phyloP scores from a whole-genome alignment of 2,888 invertebrate genomes.

The Cacoxenus indagator region DNA sequence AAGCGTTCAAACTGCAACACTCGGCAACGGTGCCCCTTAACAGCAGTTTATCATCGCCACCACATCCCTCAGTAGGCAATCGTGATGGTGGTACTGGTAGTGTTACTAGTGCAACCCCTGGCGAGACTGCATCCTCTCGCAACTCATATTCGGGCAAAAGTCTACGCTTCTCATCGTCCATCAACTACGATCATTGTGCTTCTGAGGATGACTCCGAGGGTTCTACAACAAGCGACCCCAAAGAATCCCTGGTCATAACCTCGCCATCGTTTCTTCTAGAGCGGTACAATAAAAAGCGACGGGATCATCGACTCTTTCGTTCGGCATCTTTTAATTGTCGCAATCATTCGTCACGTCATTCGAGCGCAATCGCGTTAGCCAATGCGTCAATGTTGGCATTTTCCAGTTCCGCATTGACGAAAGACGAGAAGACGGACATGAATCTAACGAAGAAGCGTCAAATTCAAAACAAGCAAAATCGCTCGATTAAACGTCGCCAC shows the following conservation, averaged over 20 bases:
- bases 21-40: slow-evolving; percentile 65
- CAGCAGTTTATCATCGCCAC: slow-evolving; percentile 51
- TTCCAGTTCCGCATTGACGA: slow-evolving; percentile 73
- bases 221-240: slow-evolving; percentile 69
- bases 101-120: slow-evolving; percentile 21
- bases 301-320: slow-evolving; percentile 69
- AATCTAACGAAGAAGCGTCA: slow-evolving; percentile 83
- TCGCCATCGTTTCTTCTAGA: slow-evolving; percentile 69
- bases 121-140: slow-evolving; percentile 25
- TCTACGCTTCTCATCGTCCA: slow-evolving; percentile 62
- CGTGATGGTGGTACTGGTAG: slow-evolving; percentile 10
- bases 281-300: slow-evolving; percentile 69
- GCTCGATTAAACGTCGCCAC: slow-evolving; percentile 88
- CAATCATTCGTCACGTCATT: slow-evolving; percentile 70
- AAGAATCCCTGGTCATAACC: slow-evolving; percentile 66
- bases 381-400: slow-evolving; percentile 33
- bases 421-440: slow-evolving; percentile 84
- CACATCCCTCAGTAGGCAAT: slow-evolving; percentile 37
- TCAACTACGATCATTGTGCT: slow-evolving; percentile 60
- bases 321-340: slow-evolving; percentile 71
- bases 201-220: slow-evolving; percentile 69
- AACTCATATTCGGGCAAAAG: slow-evolving; percentile 56
- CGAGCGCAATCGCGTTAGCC: slow-evolving; percentile 67
- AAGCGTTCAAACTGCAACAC: slow-evolving; percentile 60
- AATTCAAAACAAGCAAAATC: slow-evolving; percentile 71